phyloP scores from a whole-genome alignment of 2,113 vertebrate species.

The Dicrurus megarhynchus region DNA sequence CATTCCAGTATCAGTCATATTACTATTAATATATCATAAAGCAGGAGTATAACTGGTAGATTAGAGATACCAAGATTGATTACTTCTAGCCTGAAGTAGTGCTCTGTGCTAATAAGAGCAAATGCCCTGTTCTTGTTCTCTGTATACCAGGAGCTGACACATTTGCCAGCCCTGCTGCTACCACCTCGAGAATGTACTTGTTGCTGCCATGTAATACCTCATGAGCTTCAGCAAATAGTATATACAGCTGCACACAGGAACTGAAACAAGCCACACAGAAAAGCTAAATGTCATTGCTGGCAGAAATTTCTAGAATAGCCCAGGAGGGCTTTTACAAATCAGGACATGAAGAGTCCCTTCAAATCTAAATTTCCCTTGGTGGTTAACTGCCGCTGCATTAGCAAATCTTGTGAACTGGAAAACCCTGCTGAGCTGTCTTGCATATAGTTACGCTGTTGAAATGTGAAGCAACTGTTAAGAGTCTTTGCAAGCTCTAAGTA shows the following conservation, averaged over 20 bases:
- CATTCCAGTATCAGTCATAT: not conserved
- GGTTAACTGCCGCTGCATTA: conserved; percentile 9
- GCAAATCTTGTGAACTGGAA: conserved; percentile 38
- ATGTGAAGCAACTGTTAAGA: not conserved
- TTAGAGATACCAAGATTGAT: not conserved
- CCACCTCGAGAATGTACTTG: not conserved
- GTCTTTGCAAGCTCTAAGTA: not conserved
- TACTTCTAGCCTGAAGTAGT: conserved; percentile 21
- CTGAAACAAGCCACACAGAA: not conserved
- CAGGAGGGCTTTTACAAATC: conserved; percentile 36
- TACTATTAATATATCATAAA: not conserved
- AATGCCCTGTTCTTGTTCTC: not conserved
- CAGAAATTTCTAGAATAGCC: conserved; percentile 42
- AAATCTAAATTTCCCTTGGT: conserved; percentile 51
- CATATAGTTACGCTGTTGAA: not conserved
- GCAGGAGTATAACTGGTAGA: not conserved
- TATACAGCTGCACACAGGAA: not conserved
- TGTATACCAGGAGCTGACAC: conserved; percentile 5
- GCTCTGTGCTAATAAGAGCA: conserved; percentile 8
- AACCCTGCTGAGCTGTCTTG: not conserved
- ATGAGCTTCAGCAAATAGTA: not conserved
- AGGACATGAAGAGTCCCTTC: conserved; percentile 32
- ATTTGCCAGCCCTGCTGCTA: not conserved
- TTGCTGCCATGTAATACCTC: not conserved
- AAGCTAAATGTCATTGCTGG: not conserved